Base-by-base conservation (phyloP, 2,797 vertebrate species). In the Eulemur albifrons region DNA sequence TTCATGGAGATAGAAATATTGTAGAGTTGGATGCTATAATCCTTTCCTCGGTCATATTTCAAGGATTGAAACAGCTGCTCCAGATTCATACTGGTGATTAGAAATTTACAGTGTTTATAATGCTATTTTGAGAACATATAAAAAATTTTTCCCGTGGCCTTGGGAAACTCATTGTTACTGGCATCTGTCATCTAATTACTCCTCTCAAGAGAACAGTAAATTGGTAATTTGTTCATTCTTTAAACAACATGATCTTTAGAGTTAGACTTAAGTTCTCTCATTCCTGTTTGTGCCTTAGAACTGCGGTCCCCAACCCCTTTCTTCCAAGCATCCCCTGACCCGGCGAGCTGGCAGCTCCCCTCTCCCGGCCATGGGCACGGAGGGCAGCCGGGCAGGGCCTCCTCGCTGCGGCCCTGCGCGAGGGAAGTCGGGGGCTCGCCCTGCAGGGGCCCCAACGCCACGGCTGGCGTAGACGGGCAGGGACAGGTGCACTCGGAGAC, bases 201-300 rank as follows among this genome's bases (percentile, higher is more conserved):
- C 12, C n/a, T 94, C 72, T 90, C 52, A 54, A 73, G 86, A 81
- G 65, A 95, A 84, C 17, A 84, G 54, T 69, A 69, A 85, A 90
- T 72, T 95, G 40, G 23, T 84, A 38, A 90, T 88, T 96, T 86
- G 38, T 96, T 95, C 32, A 79, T 65, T 95, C 20, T 90, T 94
- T 57, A 95, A 45, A 93, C 38, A 88, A 25, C n/a, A 8, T 69
- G 23, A 84, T 96, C 27, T 82, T 96, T 91, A 79, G 61, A 77
- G 27, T 40, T 77, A 77, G 67, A 59, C 45, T 97, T 83, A 40
- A 82, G 67, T 79, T 95, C 18, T 80, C 15, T 75, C 45, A 27
- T 94, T 96, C 40, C 45, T 95, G 7, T 79, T 83, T 94, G 52
- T 87, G 13, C 79, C 54, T 96, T 57, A 57, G 23, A 57, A 11